These are phyloP conservation scores for Lepus oiostolus DNA, from an alignment of 2,797 vertebrate genomes.

Conservation along the genomic window DNA sequence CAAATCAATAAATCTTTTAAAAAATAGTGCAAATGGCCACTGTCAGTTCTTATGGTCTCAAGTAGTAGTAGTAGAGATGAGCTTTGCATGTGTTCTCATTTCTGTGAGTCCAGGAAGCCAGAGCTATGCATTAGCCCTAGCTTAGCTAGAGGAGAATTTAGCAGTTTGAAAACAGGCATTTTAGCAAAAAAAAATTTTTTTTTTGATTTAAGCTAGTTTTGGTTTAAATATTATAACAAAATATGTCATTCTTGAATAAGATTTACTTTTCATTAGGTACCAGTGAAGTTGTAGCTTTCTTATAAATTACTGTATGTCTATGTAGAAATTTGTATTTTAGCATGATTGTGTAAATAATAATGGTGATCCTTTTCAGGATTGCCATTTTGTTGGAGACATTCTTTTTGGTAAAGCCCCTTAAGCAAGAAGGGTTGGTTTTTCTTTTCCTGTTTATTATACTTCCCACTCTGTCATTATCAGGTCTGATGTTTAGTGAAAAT, in stretches of 20 bases:
- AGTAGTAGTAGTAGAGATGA: neutral
- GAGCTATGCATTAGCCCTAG: neutral
- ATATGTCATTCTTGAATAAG: constrained; percentile 37
- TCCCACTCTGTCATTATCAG: constrained; percentile 65
- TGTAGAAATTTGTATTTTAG: constrained; percentile 34
- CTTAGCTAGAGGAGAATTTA: constrained; percentile 40
- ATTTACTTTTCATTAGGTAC: constrained; percentile 16
- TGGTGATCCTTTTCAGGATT: constrained; percentile 51
- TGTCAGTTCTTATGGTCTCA: neutral
- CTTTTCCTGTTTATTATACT: constrained; percentile 61
- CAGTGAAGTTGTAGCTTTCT: constrained; percentile 45
- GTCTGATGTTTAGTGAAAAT: constrained; percentile 71
- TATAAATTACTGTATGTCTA: neutral
- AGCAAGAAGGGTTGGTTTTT: constrained; percentile 42
- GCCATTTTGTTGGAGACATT: neutral
- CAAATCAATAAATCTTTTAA: no score
- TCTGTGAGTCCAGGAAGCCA: constrained; percentile 5
- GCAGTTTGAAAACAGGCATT: constrained; percentile 22
- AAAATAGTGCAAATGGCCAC: neutral
- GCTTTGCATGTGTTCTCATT: neutral
- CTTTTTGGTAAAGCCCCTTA: constrained; percentile 4
- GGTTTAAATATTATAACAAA: constrained; percentile 48
- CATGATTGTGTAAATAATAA: constrained; percentile 54
- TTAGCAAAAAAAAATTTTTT: constrained; percentile 31
- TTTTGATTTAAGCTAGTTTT: constrained; percentile 52